Base-by-base conservation (phyloP, 2,113 vertebrate genomes). In the Carettochelys insculpta region DNA sequence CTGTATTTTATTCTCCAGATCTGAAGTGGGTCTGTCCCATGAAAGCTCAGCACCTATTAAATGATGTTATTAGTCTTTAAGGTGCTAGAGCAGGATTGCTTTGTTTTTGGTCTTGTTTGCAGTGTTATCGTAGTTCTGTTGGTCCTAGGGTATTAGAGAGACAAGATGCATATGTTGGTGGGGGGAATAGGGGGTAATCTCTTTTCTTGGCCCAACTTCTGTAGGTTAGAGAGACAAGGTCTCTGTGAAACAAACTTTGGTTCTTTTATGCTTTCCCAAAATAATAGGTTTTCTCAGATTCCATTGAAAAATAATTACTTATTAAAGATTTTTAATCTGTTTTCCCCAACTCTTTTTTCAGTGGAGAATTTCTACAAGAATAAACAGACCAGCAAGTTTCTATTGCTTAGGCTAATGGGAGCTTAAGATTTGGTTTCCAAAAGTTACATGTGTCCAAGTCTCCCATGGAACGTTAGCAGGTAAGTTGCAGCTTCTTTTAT, bases 241-340 rank as follows among this genome's bases (percentile, higher is more conserved):
- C 17, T n/a, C 61, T 65, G 17, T 92, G 73, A 90, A 91, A 94
- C 94, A 90, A 90, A 95, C 78, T 80, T 85, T 0, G 0, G 43
- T 47, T 68, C 87, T 82, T n/a, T 34, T 0, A 25, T 80, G 83
- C 88, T 94, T 93, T 76, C 1, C 0, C 75, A 65, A 92, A 84
- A 71, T 25, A 84, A 93, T 89, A 34, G 48, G 86, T 92, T 34
- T 87, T 86, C 90, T 83, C 83, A 58, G 93, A 87, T 92, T 94
- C 82, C 92, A 87, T 95, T 95, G 92, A 91, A 90, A 61, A 89
- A 81, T 45, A 92, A 65, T 78, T 76, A 54, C 82, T 87, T 1
- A 0, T 92, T 92, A 86, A 87, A 83, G 80, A 93, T 51, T 56
- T 88, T 41, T 80, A 80, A 31, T 41, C 76, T 82, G 78, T 83